Conservation (phyloP, 2,797 vertebrate genomes). For the Myioborus miniatus region DNA sequence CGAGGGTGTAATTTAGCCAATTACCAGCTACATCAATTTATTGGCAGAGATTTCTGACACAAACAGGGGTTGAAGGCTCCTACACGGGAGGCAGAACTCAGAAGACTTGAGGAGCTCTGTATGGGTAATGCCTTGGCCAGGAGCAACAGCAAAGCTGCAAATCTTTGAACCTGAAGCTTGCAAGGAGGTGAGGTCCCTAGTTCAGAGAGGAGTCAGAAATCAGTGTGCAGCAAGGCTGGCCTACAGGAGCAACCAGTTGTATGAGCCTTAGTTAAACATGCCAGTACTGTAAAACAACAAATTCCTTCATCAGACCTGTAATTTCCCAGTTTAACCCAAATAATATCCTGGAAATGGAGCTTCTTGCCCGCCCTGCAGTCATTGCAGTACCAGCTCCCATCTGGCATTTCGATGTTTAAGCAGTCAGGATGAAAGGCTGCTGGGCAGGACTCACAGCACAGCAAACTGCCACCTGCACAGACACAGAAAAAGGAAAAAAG, state of each 20-base stretch:
- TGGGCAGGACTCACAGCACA: conserved; percentile 97
- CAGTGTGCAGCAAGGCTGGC: background rate
- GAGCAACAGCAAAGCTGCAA: background rate
- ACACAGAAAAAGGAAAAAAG: background rate
- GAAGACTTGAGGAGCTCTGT: background rate
- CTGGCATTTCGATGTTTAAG: conserved; percentile 95
- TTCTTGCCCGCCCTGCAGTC: conserved; percentile 95
- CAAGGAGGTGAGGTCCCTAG: background rate
- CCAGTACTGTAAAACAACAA: conserved; percentile 1
- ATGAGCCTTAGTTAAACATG: background rate
- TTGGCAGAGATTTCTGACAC: background rate
- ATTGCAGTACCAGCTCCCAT: conserved; percentile 98
- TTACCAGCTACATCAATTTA: background rate
- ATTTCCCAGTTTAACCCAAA: conserved; percentile 98
- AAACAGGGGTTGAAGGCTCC: background rate
- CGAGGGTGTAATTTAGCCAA: background rate
- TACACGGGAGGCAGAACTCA: background rate
- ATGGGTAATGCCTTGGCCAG: background rate
- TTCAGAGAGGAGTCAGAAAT: background rate
- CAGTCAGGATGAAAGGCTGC: conserved; percentile 98
- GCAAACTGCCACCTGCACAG: conserved; percentile 87
- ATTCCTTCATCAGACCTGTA: conserved; percentile 84
- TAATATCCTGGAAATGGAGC: conserved; percentile 92
- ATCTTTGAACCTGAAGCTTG: background rate
- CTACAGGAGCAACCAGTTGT: background rate